phyloP scores from a whole-genome alignment of 2,888 invertebrate genomes.

The Platerodrilus igneus region DNA sequence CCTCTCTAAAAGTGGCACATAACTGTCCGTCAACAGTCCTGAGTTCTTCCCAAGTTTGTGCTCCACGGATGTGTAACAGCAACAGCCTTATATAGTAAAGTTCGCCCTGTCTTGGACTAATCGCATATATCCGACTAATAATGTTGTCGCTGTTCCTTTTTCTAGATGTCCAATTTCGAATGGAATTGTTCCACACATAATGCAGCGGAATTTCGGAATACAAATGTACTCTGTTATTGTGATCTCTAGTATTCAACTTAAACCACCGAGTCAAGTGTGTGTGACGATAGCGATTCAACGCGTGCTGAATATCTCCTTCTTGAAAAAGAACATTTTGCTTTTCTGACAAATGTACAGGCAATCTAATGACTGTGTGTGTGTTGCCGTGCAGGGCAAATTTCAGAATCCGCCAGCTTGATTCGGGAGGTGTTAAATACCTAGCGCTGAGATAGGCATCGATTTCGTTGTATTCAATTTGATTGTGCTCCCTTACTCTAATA shows the following conservation, averaged over 20 bases:
- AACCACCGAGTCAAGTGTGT: constrained; percentile 33
- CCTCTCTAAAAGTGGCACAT: constrained; percentile 31
- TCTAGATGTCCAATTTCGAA: background rate
- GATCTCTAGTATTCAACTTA: constrained; percentile 25
- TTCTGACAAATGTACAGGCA: no score
- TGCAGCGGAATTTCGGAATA: no score
- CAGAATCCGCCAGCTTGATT: no score
- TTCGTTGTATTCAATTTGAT: no score
- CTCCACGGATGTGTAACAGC: constrained; percentile 26
- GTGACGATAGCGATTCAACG: constrained; percentile 13
- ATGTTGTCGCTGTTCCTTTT: constrained; percentile 7
- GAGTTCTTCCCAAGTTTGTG: constrained; percentile 30
- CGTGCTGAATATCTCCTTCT: constrained; percentile 15
- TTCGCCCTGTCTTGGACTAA: constrained; percentile 16
- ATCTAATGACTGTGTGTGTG: no score
- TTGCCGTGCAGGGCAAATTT: no score
- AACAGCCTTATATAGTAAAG: constrained; percentile 27
- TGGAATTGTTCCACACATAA: constrained; percentile 23
- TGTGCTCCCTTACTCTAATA: no score
- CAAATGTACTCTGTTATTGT: no score
- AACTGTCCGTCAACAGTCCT: constrained; percentile 34
- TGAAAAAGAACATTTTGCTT: no score
- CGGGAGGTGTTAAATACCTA: no score
- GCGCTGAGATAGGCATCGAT: no score
- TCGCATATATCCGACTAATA: constrained; percentile 10